phyloP scores from a whole-genome alignment of 2,888 invertebrate genomes.

The Oithona nana region DNA sequence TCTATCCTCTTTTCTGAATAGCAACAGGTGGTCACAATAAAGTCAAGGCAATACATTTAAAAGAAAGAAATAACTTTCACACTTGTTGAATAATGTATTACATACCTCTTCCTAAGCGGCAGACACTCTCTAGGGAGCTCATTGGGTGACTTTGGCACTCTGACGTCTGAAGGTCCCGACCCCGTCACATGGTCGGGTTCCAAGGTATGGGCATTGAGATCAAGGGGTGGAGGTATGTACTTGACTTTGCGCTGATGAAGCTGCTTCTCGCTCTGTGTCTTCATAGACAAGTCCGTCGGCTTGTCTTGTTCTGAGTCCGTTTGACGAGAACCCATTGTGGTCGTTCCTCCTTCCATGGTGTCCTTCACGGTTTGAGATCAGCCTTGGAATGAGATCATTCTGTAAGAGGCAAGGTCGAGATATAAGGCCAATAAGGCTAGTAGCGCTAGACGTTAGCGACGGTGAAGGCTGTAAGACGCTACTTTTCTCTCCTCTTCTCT shows the following conservation, averaged over 20 bases:
- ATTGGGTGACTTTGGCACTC: slow-evolving; percentile 23
- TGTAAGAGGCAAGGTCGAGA: no score
- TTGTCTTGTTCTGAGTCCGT: slow-evolving; percentile 13
- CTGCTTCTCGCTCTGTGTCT: neutral
- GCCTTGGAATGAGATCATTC: no score
- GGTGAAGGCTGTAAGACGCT: no score
- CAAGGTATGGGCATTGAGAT: slow-evolving; percentile 20
- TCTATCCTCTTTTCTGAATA: neutral
- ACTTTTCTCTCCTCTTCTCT: no score
- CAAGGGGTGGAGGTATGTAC: slow-evolving; percentile 24
- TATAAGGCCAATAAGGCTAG: no score
- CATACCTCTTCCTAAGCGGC: slow-evolving; percentile 22
- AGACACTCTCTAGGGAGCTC: slow-evolving; percentile 23
- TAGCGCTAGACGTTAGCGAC: no score
- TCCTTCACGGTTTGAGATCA: no score
- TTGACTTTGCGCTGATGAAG: slow-evolving; percentile 21
- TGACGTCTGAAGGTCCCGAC: neutral
- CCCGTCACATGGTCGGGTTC: neutral
- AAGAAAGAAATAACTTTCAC: neutral
- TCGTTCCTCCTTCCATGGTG: no score
- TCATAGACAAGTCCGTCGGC: slow-evolving; percentile 15
- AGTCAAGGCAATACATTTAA: neutral
- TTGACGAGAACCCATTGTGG: no score
- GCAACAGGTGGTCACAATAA: neutral
- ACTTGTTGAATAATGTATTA: no score